These are phyloP conservation scores for Conus ventricosus DNA, from an alignment of 1,140 invertebrate species.

Conservation along the genomic window DNA sequence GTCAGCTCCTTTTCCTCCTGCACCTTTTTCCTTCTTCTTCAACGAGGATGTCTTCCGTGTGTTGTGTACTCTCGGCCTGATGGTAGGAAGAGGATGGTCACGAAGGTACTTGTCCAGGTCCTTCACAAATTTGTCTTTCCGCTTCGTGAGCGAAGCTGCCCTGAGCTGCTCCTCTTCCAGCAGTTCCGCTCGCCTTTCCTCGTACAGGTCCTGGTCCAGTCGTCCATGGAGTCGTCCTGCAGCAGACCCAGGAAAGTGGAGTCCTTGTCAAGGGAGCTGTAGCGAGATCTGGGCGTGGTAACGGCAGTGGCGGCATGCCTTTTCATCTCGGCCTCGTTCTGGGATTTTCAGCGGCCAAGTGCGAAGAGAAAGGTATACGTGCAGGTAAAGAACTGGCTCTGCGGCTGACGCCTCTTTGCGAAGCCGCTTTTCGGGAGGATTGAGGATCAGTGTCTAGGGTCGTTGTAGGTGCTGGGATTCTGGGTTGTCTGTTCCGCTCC, in stretches of 20 bases:
- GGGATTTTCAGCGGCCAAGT: constrained; percentile 42
- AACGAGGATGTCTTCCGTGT: neutral
- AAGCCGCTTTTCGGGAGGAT: neutral
- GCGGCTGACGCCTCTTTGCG: neutral
- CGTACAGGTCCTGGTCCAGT: constrained; percentile 59
- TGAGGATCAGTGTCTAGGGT: neutral
- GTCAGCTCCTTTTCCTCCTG: neutral
- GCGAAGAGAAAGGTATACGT: constrained; percentile 44
- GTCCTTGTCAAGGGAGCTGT: neutral
- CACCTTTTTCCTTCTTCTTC: neutral
- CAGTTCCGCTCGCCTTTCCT: constrained; percentile 60
- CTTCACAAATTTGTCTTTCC: constrained; percentile 59
- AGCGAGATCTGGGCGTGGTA: neutral
- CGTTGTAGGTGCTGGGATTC: neutral
- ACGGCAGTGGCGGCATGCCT: neutral
- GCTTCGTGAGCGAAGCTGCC: constrained; percentile 49
- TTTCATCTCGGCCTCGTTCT: constrained; percentile 8
- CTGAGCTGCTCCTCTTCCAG: constrained; percentile 58
- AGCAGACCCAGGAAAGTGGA: neutral
- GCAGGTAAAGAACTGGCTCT: neutral
- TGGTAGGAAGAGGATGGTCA: constrained; percentile 1
- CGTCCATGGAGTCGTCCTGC: constrained; percentile 55
- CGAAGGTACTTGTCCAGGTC: constrained; percentile 59
- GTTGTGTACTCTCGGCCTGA: neutral
- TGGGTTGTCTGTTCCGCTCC: neutral